A percentile compares a stretch with the other conserved stretches of the same genome.
Conservation (phyloP, 2,888 invertebrate species). For the Rhagophthalmus giganteus region DNA sequence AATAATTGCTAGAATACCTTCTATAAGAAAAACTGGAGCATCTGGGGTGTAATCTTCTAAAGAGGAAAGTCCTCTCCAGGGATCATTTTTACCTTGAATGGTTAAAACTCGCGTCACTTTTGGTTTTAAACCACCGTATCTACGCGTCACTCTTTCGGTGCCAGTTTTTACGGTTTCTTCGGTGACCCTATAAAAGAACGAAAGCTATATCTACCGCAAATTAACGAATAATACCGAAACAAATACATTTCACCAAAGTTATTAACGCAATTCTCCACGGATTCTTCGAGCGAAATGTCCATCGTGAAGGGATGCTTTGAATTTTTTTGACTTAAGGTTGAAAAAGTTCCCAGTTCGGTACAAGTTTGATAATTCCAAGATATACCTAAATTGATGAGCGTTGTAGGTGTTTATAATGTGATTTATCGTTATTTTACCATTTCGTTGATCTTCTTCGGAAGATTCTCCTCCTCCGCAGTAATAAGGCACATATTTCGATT, state of each 20-base stretch:
- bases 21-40: not conserved
- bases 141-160: conserved; percentile 1
- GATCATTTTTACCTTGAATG: conserved; percentile 4
- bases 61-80: conserved; percentile 1
- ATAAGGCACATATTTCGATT: too few species aligned
- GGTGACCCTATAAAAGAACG: not conserved
- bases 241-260: conserved; percentile 3
- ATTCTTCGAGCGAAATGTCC: not conserved
- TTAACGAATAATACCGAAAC: too few species aligned
- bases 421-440: too few species aligned
- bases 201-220: too few species aligned
- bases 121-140: conserved; percentile 6
- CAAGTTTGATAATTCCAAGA: conserved; percentile 6
- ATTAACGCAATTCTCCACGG: not conserved
- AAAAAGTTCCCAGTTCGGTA: conserved; percentile 2
- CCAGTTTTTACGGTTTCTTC: conserved; percentile 1
- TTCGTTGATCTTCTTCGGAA: too few species aligned
- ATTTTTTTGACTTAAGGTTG: not conserved
- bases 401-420: too few species aligned
- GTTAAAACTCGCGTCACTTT: conserved; percentile 2
- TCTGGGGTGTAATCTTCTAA: conserved; percentile 7
- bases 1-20: conserved; percentile 3
- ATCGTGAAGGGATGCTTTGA: not conserved
- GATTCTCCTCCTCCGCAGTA: too few species aligned
- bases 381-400: not conserved